Evolutionary conservation across 2,888 invertebrate genomes (phyloP), one percentile per base, ranked within the genome.

Genomic region (Diarsia dahlii): DNA sequence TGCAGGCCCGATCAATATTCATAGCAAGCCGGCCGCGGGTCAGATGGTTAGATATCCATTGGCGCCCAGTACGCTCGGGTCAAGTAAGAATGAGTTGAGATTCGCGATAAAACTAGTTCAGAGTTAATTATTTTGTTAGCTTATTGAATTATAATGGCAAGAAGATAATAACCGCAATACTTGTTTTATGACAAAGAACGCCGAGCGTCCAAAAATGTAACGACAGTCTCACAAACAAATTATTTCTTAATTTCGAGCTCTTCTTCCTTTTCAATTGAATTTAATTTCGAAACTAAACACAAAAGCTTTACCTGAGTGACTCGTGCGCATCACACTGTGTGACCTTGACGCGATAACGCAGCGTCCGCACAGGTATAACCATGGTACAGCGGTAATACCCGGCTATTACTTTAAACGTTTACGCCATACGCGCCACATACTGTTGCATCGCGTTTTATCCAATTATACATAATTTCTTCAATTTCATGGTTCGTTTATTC

Each of bases 1-100:
- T 92, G 89, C 88, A 84, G 84, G 88, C 81, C 88, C 89, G 91
- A 94, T 95, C 93, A 93, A 94, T 95, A 94, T 94, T 93, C 92
- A 93, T 89, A 85, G 86, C 81, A 72, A 79, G 76, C 84, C 89
- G 85, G 81, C 88, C 71, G 86, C 84, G 89, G 93, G 94, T 95
- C 92, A 94, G 90, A 93, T 91, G 85, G 84, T 81, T 85, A 88
- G 90, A 91, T 92, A 91, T 86, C 88, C 84, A 84, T 85, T 84
- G 89, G 89, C 88, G 88, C 87, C 87, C 84, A 83, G 84, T 65
- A 76, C 78, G 63, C 76, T 76, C 74, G 82, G 90, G 88, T 90
- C 89, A 87, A 81, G 62, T 66, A 74, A 86, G 84, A 85, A 87
- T 88, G 80, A 81, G 82, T 79, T 78, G 81, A 89, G 89, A 91